phyloP scores from a whole-genome alignment of 2,797 vertebrate species.

The Channallabes apus region DNA sequence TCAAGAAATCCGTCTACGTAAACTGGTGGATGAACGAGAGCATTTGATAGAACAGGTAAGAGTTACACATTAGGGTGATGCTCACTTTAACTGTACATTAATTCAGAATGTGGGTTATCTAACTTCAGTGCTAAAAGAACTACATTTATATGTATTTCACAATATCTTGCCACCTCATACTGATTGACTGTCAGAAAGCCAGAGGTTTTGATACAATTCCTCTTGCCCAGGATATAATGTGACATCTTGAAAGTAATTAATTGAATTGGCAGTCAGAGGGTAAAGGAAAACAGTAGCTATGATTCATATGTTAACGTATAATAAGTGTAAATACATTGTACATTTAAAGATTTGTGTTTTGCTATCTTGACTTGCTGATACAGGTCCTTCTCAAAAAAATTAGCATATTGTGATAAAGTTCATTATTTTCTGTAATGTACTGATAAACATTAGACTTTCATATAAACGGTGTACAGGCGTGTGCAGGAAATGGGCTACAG shows the following conservation, averaged over 20 bases:
- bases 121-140: background rate
- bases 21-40: slow-evolving; percentile 88
- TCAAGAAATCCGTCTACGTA: slow-evolving; percentile 89
- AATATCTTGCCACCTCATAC: background rate
- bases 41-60: slow-evolving; percentile 89
- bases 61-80: background rate
- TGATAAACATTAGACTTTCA: too few species aligned
- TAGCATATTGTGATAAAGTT: too few species aligned
- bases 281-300: background rate
- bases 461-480: too few species aligned
- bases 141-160: background rate
- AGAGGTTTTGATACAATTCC: background rate
- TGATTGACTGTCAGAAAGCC: background rate
- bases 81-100: background rate
- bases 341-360: background rate
- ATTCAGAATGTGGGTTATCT: background rate
- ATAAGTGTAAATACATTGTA: background rate
- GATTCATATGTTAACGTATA: background rate
- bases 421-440: too few species aligned
- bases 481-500: too few species aligned
- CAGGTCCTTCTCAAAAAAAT: too few species aligned
- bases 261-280: background rate
- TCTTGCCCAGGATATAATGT: background rate
- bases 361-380: background rate
- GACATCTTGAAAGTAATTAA: background rate